These are phyloP conservation scores for Taeniopygia guttata DNA, from an alignment of 2,797 vertebrate species.

Conservation along the genomic window DNA sequence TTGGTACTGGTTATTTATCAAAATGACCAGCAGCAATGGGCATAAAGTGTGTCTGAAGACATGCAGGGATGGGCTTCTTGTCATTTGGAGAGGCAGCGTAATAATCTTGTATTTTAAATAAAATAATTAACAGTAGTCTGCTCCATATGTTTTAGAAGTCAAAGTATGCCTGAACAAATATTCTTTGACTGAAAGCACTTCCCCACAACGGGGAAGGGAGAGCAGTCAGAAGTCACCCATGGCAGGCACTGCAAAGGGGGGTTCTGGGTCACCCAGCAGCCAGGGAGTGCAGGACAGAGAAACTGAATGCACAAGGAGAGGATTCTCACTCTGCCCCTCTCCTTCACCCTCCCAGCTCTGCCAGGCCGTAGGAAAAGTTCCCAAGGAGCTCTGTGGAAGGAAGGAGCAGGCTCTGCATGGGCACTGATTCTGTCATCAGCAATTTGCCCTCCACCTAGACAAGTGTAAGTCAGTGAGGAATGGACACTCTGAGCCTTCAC, in stretches of 20 bases:
- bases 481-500: neutral
- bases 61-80: neutral
- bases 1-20: constrained; percentile 21
- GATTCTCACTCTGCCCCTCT: neutral
- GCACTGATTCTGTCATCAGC: neutral
- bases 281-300: neutral
- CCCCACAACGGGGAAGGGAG: neutral
- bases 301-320: rapidly evolving
- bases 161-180: neutral
- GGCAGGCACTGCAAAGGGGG: neutral
- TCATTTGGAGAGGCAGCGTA: neutral
- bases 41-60: neutral
- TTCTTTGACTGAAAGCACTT: neutral
- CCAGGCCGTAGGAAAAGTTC: neutral
- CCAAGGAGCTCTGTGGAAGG: neutral
- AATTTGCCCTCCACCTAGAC: neutral
- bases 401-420: neutral
- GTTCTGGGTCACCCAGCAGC: neutral
- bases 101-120: neutral
- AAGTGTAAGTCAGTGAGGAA: neutral
- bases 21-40: constrained; percentile 36
- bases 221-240: neutral
- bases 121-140: neutral
- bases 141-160: neutral
- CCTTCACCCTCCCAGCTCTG: neutral